Evolutionary conservation across 2,113 vertebrate species (phyloP).

Genomic region (Periophthalmodon schlosseri): DNA sequence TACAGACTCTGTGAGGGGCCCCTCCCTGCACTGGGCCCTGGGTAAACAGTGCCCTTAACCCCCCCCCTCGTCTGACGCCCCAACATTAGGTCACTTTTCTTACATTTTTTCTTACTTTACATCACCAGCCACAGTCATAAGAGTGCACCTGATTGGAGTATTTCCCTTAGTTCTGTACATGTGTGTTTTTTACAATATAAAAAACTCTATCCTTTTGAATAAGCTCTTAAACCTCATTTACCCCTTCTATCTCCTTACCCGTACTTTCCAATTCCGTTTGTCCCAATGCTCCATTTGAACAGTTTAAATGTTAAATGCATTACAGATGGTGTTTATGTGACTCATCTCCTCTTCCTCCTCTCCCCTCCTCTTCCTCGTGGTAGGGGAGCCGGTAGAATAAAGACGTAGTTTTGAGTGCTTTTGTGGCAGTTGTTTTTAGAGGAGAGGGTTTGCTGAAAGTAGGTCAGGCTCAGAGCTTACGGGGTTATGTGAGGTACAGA

Average conservation of each 20-base stretch:
- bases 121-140: too few species aligned
- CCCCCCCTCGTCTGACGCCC: too few species aligned
- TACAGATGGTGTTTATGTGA: constrained; percentile 46
- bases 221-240: constrained; percentile 15
- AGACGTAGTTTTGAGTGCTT: constrained; percentile 7
- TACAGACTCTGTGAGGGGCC: too few species aligned
- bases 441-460: constrained; percentile 15
- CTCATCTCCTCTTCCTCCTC: constrained; percentile 20
- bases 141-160: background rate
- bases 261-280: constrained; percentile 24
- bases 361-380: constrained; percentile 11
- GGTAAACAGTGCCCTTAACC: too few species aligned
- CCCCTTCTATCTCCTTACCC: constrained; percentile 19
- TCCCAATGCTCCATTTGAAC: constrained; percentile 22
- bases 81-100: too few species aligned
- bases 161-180: constrained; percentile 34
- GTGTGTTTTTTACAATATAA: constrained; percentile 23
- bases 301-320: constrained; percentile 36
- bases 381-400: constrained; percentile 1
- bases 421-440: constrained; percentile 19
- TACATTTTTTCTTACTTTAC: too few species aligned
- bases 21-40: too few species aligned
- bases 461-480: constrained; percentile 8
- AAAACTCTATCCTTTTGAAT: constrained; percentile 22
- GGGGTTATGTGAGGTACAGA: background rate